Conservation (phyloP, 2,113 vertebrate species). For the Muntiacus reevesi region DNA sequence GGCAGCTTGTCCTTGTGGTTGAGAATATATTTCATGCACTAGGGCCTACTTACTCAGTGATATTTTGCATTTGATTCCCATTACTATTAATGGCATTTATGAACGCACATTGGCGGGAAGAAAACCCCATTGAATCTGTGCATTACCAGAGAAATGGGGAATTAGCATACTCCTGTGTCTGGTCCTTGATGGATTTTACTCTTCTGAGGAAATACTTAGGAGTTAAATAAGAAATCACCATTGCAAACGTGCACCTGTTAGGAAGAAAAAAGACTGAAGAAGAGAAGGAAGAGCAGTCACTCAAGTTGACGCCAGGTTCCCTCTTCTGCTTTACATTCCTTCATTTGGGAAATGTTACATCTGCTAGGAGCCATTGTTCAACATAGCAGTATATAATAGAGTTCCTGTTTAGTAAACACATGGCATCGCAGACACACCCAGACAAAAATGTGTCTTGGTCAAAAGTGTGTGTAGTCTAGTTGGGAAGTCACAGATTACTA, state of each 20-base stretch:
- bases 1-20: slow-evolving; percentile 68
- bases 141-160: slow-evolving; percentile 73
- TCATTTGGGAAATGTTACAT: background rate
- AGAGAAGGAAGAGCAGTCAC: background rate
- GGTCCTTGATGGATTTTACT: slow-evolving; percentile 76
- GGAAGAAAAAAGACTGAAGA: background rate
- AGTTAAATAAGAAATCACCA: slow-evolving; percentile 48
- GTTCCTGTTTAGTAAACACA: background rate
- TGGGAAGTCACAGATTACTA: background rate
- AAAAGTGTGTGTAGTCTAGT: background rate
- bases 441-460: slow-evolving; percentile 9
- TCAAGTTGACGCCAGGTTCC: background rate
- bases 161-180: slow-evolving; percentile 72
- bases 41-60: slow-evolving; percentile 74
- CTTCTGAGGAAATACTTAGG: slow-evolving; percentile 50
- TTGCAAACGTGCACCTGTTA: background rate
- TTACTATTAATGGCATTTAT: slow-evolving; percentile 80
- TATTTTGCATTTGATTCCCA: slow-evolving; percentile 78
- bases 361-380: background rate
- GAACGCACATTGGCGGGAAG: slow-evolving; percentile 75
- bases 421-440: background rate
- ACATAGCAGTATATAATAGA: background rate
- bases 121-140: slow-evolving; percentile 76
- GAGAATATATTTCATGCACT: slow-evolving; percentile 72
- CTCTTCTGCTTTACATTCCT: background rate